Evolutionary conservation across 2,797 vertebrate species (phyloP).

Genomic region (Leptodactylus fallax): DNA sequence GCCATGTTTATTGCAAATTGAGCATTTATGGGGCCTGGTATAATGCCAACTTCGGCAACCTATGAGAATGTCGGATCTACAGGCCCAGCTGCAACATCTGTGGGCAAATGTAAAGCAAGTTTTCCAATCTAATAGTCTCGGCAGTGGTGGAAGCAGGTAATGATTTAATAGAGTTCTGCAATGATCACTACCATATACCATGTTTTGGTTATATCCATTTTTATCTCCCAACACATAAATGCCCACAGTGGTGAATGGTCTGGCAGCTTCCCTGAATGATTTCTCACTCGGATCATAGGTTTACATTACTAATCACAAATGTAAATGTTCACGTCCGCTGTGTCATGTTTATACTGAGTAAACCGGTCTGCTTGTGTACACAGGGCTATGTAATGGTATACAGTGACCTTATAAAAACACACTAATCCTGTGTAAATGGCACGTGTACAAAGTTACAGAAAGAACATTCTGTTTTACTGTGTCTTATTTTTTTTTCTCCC

Average conservation of each 20-base stretch:
- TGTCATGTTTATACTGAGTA: neutral
- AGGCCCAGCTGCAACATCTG: too few species aligned
- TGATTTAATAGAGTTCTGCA: too few species aligned
- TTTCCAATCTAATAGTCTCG: too few species aligned
- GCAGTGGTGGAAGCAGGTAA: too few species aligned
- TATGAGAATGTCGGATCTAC: too few species aligned
- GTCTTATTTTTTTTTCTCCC: neutral
- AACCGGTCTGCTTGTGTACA: neutral
- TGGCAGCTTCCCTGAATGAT: neutral
- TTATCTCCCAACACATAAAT: neutral
- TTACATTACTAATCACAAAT: conserved; percentile 1
- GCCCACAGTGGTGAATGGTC: too few species aligned
- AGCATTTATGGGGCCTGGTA: too few species aligned
- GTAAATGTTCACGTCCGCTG: neutral
- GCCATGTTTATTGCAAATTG: too few species aligned
- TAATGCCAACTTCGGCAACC: too few species aligned
- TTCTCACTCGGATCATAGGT: neutral
- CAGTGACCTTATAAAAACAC: neutral
- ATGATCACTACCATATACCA: too few species aligned
- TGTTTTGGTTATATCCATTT: too few species aligned
- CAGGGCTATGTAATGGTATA: neutral
- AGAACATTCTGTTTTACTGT: neutral
- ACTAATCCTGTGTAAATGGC: conserved; percentile 14
- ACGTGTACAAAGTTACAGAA: neutral
- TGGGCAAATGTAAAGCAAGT: too few species aligned